Evolutionary conservation across 2,113 vertebrate species (phyloP), one percentile per base, ranked within the genome.

Genomic region (Atractosteus spatula): DNA sequence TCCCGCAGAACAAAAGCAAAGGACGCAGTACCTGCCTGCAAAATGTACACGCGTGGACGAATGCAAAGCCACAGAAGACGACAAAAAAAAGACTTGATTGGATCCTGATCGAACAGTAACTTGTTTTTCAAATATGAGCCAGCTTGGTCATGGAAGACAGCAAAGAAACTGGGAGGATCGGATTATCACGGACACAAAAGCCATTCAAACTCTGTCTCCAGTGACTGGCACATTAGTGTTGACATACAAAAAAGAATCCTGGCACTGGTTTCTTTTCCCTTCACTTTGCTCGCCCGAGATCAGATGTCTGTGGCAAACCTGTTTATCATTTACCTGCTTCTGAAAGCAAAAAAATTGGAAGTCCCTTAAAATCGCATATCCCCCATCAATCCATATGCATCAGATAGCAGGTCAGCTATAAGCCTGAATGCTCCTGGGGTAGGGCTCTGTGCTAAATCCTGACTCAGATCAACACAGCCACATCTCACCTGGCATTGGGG

Each of bases 291-390:
- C 5, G 47, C 47, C 47, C 10, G 47, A 51, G 47, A 10, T 7
- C 47, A 51, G 10, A 51, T 51, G 47, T 5, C 47, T 51, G 47
- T 7, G 5, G 47, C 5, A 51, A 51, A 10, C 5, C 47, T 51
- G 47, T 51, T 10, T 7, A 51, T 51, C 2, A 51, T 10, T 51
- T 10, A 51, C 8, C 62, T 7, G 29, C 71, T 13, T 42, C 6
- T 14, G 0, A n/a, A 3, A 41, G 13, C 17, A 29, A n/a, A 10
- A 7, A 8, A 55, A 41, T 4, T 4, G 61, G 51, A 65, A 61
- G 62, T 64, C 61, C 59, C 3, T 70, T 73, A 70, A 72, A 70
- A 57, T 17, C 47, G 71, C 66, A 63, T 73, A 76, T 66, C 66
- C 41, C 41, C 41, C 54, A 72, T 14, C 47, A 63, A 41, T 8